Evolutionary conservation across 2,113 vertebrate species (phyloP), one percentile per base, ranked within the genome.

Genomic region (Numida meleagris): DNA sequence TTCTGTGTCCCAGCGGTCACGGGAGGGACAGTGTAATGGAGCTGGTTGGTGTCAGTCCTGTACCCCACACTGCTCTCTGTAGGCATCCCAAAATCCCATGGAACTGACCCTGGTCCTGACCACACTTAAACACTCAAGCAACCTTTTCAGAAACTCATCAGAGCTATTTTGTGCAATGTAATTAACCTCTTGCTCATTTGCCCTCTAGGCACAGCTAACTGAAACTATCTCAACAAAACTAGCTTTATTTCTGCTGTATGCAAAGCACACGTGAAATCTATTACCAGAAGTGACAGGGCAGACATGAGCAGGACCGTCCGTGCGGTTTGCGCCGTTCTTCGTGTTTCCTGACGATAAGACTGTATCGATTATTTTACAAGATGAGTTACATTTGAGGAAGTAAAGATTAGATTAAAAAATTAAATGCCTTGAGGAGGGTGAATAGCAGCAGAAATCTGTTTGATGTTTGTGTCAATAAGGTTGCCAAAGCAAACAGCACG

Each of bases 391-490:
- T 70, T 46, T 65, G 80, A 82, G 83, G 81, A 96, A 89, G 59
- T 74, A 74, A 92, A 93, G 82, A 94, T 95, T 53, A 90, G 86
- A 88, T 86, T 88, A 88, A 89, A 93, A 88, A 91, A 93, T 82
- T 74, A 88, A 93, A 74, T 51, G 89, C 93, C 87, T 92, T 67
- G 80, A 86, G 91, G 84, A 91, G 50, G 68, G 63, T 46, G 82
- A 74, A 46, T 21, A 67, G 86, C 67, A 66, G 63, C 92, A 91
- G 75, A 86, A 86, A 85, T 82, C 87, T 89, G 42, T 91, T 88
- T 91, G 89, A 95, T 92, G 90, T 94, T 95, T 90, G 86, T 68
- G 75, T 95, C 89, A 96, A 78, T 89, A 75, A 91, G 92, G 71
- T 78, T 96, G 94, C 84, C 77, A 82, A 94, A 96, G 85, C 87